These are phyloP conservation scores for Pseudanteris insignis DNA, from an alignment of 2,888 invertebrate species.

Conservation along the genomic window DNA sequence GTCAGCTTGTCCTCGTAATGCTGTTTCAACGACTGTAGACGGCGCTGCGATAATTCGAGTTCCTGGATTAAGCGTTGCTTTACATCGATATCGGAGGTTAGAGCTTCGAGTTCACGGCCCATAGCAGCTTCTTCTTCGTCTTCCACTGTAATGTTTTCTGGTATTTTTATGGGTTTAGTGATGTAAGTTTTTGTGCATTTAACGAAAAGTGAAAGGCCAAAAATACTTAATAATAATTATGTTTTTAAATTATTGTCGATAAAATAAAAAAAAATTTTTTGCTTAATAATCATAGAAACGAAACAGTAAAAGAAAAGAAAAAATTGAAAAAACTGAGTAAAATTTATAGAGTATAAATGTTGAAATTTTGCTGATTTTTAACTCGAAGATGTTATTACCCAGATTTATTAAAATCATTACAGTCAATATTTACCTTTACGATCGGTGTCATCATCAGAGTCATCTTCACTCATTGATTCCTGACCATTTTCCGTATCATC, in stretches of 20 bases:
- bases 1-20: slow-evolving; percentile 93
- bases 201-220: neutral
- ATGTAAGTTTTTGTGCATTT: too few relatives aligned
- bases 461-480: slow-evolving; percentile 71
- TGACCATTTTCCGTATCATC: slow-evolving; percentile 71
- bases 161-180: slow-evolving; percentile 27
- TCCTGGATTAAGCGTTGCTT: slow-evolving; percentile 95
- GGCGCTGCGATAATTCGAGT: slow-evolving; percentile 86
- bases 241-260: too few relatives aligned
- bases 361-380: too few relatives aligned
- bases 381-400: too few relatives aligned
- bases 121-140: slow-evolving; percentile 71
- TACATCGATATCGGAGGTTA: slow-evolving; percentile 93
- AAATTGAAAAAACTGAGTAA: too few relatives aligned
- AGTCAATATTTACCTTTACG: slow-evolving; percentile 70
- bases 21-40: slow-evolving; percentile 83
- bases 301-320: too few relatives aligned
- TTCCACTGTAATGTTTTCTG: slow-evolving; percentile 58
- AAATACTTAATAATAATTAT: too few relatives aligned
- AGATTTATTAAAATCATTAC: too few relatives aligned
- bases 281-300: too few relatives aligned
- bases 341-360: too few relatives aligned
- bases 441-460: slow-evolving; percentile 70
- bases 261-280: too few relatives aligned
- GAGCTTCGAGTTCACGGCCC: slow-evolving; percentile 84